Percentiles rank a stretch among this genome's conserved stretches.
These are phyloP conservation scores for Pinna nobilis DNA, from an alignment of 1,140 invertebrate species.

Conservation along the genomic window DNA sequence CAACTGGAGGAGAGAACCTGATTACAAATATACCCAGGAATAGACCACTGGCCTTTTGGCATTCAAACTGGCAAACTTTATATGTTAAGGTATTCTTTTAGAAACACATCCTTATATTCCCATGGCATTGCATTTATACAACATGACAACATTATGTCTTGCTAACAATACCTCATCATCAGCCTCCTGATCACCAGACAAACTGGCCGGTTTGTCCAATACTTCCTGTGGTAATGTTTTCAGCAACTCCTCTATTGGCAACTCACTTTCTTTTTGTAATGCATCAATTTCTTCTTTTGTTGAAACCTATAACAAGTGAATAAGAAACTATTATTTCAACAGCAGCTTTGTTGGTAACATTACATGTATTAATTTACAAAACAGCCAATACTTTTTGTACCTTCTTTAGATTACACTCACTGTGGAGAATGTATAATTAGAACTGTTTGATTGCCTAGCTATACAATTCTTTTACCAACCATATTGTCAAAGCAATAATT, in stretches of 20 bases:
- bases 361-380: neutral
- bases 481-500: too few relatives aligned
- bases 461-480: too few relatives aligned
- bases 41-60: too few relatives aligned
- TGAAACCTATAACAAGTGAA: constrained; percentile 55
- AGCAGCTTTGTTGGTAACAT: neutral
- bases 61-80: too few relatives aligned
- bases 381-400: neutral
- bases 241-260: constrained; percentile 89
- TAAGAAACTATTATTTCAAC: neutral
- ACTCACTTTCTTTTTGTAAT: constrained; percentile 91
- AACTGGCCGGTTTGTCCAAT: constrained; percentile 56
- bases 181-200: constrained; percentile 24
- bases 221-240: constrained; percentile 70
- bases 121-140: too few relatives aligned
- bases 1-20: too few relatives aligned
- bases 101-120: too few relatives aligned
- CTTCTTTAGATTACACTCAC: too few relatives aligned
- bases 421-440: neutral
- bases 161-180: constrained; percentile 42
- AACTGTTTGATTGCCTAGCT: neutral
- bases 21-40: too few relatives aligned
- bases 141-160: too few relatives aligned
- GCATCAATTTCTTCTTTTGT: constrained; percentile 88
- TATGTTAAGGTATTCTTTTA: too few relatives aligned